Evolutionary conservation across 30 jellyfish, hydroid and myxozoan genomes (phyloP).

Genomic region (Aurelia sp.): DNA sequence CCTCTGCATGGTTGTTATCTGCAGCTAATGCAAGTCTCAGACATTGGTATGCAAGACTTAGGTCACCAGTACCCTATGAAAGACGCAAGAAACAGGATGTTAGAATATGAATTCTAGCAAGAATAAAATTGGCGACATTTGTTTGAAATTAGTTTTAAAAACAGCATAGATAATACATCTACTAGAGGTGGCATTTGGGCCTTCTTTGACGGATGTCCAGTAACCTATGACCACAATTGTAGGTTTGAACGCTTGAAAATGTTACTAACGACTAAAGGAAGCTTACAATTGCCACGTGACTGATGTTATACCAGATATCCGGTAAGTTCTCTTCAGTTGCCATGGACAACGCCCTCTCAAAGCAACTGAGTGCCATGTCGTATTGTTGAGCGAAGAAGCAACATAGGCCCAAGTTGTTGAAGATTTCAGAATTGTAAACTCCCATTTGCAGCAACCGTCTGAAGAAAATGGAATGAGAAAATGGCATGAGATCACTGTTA

Average conservation of each 20-base stretch:
- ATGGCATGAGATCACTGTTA: neutral
- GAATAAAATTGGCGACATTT: too few relatives aligned
- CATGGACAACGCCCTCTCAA: conserved; percentile 92
- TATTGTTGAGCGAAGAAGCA: conserved; percentile 96
- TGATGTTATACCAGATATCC: conserved; percentile 94
- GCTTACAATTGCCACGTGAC: conserved; percentile 95
- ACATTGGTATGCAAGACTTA: conserved; percentile 90
- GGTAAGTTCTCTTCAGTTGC: conserved; percentile 96
- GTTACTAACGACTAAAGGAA: too few relatives aligned
- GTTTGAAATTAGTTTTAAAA: too few relatives aligned
- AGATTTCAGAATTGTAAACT: conserved; percentile 91
- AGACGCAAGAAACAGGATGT: neutral
- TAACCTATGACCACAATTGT: too few relatives aligned
- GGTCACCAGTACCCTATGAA: conserved; percentile 89
- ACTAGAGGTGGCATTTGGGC: too few relatives aligned
- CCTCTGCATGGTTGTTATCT: conserved; percentile 96
- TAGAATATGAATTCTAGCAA: too few relatives aligned
- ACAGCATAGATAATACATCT: too few relatives aligned
- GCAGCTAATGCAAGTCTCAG: conserved; percentile 89
- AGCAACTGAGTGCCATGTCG: conserved; percentile 96
- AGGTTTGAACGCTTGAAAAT: too few relatives aligned
- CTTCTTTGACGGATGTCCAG: too few relatives aligned
- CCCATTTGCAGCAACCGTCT: conserved; percentile 98
- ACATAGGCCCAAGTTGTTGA: conserved; percentile 94
- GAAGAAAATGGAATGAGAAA: neutral